These are phyloP conservation scores for Rhincodon typus DNA, from an alignment of 2,797 vertebrate species.

Conservation along the genomic window DNA sequence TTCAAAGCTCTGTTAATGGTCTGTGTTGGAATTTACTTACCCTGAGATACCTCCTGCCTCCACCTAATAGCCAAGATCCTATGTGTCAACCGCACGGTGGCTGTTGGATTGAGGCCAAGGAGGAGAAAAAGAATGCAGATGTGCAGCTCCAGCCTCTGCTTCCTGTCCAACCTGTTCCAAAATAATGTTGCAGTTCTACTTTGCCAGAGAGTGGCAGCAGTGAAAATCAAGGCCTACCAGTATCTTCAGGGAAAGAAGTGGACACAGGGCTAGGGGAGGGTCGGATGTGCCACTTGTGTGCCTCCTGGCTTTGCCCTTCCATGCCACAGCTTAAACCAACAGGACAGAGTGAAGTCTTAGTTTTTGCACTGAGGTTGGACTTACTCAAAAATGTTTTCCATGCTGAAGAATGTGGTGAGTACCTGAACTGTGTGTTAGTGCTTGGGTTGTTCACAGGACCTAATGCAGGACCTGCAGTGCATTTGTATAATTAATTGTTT, in stretches of 20 bases:
- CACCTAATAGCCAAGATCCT: too few species aligned
- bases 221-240: not conserved
- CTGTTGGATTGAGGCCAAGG: not conserved
- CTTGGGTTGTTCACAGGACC: not conserved
- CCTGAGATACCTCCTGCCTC: not conserved
- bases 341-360: not conserved
- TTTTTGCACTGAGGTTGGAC: not conserved
- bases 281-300: not conserved
- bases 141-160: not conserved
- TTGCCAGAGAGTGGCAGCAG: not conserved
- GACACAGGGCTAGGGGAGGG: not conserved
- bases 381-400: not conserved
- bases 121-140: not conserved
- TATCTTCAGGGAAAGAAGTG: not conserved
- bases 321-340: not conserved
- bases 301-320: not conserved
- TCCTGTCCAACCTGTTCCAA: constrained; percentile 30
- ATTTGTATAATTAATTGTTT: not conserved
- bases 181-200: not conserved
- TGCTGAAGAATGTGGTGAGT: not conserved
- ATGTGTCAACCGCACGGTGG: too few species aligned
- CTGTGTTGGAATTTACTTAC: not conserved
- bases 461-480: not conserved
- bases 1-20: not conserved
- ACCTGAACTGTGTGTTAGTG: not conserved